Percentiles rank a stretch among this genome's conserved stretches.
Evolutionary conservation across 1,140 invertebrate genomes (phyloP).

Genomic region (Drosophila lacertosa): DNA sequence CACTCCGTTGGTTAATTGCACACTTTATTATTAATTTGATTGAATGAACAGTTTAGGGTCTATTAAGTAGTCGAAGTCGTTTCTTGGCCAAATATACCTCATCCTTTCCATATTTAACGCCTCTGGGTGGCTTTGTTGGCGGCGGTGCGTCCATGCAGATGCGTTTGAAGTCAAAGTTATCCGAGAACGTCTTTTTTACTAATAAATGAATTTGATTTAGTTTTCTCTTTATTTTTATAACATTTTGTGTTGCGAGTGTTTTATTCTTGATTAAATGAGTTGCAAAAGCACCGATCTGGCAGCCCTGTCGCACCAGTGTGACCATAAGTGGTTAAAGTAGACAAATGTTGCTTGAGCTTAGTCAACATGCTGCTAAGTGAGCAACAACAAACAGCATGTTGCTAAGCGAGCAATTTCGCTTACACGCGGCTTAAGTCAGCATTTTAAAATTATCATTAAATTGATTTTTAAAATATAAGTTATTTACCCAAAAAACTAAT

Average conservation of each 20-base stretch:
- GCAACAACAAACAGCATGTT: not conserved
- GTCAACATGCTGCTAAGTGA: not conserved
- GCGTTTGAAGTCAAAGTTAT: slow-evolving; percentile 34
- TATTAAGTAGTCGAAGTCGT: slow-evolving; percentile 22
- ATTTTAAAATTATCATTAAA: not conserved
- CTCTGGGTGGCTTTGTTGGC: slow-evolving; percentile 91
- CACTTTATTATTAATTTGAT: not conserved
- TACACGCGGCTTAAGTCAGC: not conserved
- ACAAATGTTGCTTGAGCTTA: not conserved
- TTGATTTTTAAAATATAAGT: too few relatives aligned
- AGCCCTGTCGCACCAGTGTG: slow-evolving; percentile 15
- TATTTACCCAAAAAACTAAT: too few relatives aligned
- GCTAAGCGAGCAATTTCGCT: not conserved
- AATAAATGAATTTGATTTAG: slow-evolving; percentile 20
- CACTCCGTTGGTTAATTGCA: not conserved
- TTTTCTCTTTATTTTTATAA: slow-evolving; percentile 21
- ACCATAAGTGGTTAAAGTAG: slow-evolving; percentile 3
- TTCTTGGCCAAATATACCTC: slow-evolving; percentile 86
- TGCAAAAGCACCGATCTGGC: slow-evolving; percentile 8
- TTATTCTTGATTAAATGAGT: slow-evolving; percentile 35
- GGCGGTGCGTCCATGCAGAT: slow-evolving; percentile 84
- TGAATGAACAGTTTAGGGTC: not conserved
- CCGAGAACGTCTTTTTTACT: slow-evolving; percentile 19
- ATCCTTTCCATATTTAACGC: slow-evolving; percentile 92
- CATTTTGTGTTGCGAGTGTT: slow-evolving; percentile 29